These are phyloP conservation scores for Trematocara nigrifrons DNA, from an alignment of 2,113 vertebrate species.

Conservation along the genomic window DNA sequence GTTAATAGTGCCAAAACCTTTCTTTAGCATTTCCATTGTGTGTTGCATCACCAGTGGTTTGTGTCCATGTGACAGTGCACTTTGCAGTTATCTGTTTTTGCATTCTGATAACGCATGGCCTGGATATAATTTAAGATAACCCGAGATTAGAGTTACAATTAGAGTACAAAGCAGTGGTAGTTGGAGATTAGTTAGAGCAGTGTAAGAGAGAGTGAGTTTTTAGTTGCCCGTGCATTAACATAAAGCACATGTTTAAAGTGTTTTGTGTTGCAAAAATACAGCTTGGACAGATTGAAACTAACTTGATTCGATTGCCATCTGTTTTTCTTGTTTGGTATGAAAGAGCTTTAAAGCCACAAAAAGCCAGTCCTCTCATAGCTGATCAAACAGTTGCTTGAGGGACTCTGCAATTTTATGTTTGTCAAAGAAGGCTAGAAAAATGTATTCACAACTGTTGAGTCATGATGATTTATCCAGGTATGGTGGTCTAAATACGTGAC, in stretches of 20 bases:
- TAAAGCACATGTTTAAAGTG: background rate
- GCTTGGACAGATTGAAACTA: background rate
- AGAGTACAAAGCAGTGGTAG: background rate
- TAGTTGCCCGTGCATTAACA: background rate
- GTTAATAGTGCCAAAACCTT: background rate
- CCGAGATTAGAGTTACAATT: background rate
- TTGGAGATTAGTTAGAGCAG: background rate
- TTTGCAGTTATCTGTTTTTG: slow-evolving; percentile 9
- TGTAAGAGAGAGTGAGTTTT: background rate
- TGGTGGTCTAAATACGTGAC: background rate
- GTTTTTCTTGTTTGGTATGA: background rate
- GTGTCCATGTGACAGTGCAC: background rate
- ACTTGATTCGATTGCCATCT: background rate
- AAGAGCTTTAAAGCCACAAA: background rate
- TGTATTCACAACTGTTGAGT: background rate
- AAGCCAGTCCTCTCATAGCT: background rate
- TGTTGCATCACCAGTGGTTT: background rate
- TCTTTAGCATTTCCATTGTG: background rate
- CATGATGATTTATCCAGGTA: background rate
- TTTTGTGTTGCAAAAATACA: background rate
- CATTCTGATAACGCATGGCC: background rate
- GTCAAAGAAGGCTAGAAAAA: background rate
- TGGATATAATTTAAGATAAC: slow-evolving; percentile 13
- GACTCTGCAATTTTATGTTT: background rate
- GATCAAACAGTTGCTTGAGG: background rate